phyloP scores from a whole-genome alignment of 1,140 invertebrate genomes.

The Steinernema khuongi region DNA sequence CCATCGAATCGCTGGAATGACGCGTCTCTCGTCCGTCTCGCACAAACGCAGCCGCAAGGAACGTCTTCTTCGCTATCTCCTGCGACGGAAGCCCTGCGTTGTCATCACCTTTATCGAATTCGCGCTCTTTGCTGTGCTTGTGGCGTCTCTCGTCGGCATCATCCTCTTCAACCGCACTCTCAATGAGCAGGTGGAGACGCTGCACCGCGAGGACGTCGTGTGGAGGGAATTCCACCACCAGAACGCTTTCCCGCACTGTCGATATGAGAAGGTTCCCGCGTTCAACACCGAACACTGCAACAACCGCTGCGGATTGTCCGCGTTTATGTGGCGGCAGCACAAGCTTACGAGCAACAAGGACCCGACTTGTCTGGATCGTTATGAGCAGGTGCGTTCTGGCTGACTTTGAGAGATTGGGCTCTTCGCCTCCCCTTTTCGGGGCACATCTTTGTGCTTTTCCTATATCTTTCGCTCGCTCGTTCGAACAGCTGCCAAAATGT shows the following conservation, averaged over 20 bases:
- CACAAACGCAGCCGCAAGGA: neutral
- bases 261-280: neutral
- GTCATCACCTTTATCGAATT: neutral
- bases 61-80: neutral
- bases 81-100: neutral
- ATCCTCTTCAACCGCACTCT: neutral
- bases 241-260: neutral
- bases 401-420: no score
- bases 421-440: no score
- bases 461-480: no score
- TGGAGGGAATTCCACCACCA: neutral
- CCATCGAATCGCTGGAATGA: neutral
- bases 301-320: neutral
- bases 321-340: neutral
- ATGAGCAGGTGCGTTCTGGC: constrained; percentile 7
- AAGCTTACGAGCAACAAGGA: neutral
- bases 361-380: neutral
- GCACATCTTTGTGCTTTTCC: neutral
- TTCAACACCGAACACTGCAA: constrained; percentile 1
- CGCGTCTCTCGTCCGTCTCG: neutral
- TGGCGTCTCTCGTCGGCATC: neutral
- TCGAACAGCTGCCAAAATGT: no score
- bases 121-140: neutral
- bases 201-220: neutral
- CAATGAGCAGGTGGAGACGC: neutral